These are phyloP conservation scores for Arothron firmamentum DNA, from an alignment of 2,113 vertebrate genomes.

Conservation along the genomic window DNA sequence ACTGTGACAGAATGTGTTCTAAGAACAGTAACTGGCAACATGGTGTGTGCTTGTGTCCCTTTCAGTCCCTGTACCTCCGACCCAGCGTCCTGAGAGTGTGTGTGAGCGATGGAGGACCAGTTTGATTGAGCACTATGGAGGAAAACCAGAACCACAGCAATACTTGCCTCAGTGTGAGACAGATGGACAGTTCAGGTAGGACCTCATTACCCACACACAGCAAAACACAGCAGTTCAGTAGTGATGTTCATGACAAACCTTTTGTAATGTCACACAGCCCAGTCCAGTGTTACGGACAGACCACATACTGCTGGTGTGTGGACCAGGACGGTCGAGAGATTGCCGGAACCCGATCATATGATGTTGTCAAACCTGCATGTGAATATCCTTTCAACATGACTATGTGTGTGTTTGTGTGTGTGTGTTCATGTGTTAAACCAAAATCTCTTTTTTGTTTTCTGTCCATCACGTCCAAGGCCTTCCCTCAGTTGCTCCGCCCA, in stretches of 20 bases:
- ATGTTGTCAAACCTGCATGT: slow-evolving; percentile 84
- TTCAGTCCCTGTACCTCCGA: slow-evolving; percentile 59
- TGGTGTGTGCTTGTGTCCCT: not conserved
- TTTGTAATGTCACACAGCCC: slow-evolving; percentile 36
- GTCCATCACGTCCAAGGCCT: slow-evolving; percentile 74
- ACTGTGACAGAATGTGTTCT: not conserved
- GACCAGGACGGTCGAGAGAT: slow-evolving; percentile 86
- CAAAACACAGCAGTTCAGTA: not conserved
- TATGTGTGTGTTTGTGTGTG: not conserved
- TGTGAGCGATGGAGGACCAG: slow-evolving; percentile 90
- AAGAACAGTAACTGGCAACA: not conserved
- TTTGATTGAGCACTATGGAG: slow-evolving; percentile 84
- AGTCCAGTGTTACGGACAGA: slow-evolving; percentile 90
- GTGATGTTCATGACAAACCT: not conserved
- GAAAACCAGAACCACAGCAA: slow-evolving; percentile 78
- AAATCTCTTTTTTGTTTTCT: not conserved
- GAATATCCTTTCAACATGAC: slow-evolving; percentile 49
- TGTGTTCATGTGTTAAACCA: not conserved
- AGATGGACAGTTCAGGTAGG: slow-evolving; percentile 77
- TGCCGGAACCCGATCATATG: slow-evolving; percentile 82
- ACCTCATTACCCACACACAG: not conserved
- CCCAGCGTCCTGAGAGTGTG: slow-evolving; percentile 76
- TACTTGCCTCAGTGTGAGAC: slow-evolving; percentile 87
- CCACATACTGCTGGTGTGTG: slow-evolving; percentile 96
- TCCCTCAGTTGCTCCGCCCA: slow-evolving; percentile 81